phyloP scores from a whole-genome alignment of 2,888 invertebrate species.

The Stegophylla sp. region DNA sequence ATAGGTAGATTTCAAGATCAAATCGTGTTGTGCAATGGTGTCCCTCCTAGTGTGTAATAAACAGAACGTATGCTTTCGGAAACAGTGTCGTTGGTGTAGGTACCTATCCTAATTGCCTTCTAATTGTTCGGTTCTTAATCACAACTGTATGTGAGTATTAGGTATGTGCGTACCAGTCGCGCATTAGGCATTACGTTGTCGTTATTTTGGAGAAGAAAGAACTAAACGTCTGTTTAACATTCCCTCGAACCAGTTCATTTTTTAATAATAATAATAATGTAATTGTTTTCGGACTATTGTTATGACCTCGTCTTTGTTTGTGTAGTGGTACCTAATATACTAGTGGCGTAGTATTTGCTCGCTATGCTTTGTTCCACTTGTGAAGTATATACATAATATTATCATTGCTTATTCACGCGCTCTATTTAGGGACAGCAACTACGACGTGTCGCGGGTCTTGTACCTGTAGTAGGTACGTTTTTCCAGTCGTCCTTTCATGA shows the following conservation, averaged over 20 bases:
- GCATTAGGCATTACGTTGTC: background rate
- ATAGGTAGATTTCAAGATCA: slow-evolving; percentile 17
- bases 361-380: too few relatives aligned
- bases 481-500: slow-evolving; percentile 25
- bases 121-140: slow-evolving; percentile 40
- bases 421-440: background rate
- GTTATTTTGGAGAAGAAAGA: slow-evolving; percentile 7
- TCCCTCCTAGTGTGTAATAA: background rate
- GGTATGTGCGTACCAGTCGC: background rate
- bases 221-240: slow-evolving; percentile 19
- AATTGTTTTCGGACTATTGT: slow-evolving; percentile 11
- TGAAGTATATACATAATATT: background rate
- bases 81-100: background rate
- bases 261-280: background rate
- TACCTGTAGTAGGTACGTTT: background rate
- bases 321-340: too few relatives aligned
- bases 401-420: background rate
- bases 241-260: background rate
- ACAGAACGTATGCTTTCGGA: background rate
- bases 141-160: background rate
- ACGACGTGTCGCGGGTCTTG: background rate
- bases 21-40: slow-evolving; percentile 1
- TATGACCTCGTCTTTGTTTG: background rate
- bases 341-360: too few relatives aligned
- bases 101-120: slow-evolving; percentile 26